Conservation (phyloP, 2,113 vertebrate genomes). For the Pygoscelis adeliae region DNA sequence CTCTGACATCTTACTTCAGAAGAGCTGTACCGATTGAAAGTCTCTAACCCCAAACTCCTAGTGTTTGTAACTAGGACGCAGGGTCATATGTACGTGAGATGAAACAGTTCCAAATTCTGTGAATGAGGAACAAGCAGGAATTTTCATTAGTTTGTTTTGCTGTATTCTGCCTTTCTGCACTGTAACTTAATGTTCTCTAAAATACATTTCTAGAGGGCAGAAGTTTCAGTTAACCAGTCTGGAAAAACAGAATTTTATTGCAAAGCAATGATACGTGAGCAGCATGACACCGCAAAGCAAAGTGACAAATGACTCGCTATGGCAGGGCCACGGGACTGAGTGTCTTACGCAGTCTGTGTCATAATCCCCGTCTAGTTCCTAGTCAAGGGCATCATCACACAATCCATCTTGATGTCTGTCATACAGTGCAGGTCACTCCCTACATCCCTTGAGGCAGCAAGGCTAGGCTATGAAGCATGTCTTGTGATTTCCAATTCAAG, state of each 20-base stretch:
- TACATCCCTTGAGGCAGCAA: not conserved
- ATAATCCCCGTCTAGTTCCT: not conserved
- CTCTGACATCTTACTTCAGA: not conserved
- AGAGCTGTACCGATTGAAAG: not conserved
- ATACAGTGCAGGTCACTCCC: not conserved
- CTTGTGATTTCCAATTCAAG: not conserved
- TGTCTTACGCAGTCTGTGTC: not conserved
- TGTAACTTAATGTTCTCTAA: not conserved
- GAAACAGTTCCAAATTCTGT: not conserved
- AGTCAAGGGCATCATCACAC: not conserved
- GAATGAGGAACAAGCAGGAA: not conserved
- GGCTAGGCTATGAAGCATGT: not conserved
- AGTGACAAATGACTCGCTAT: not conserved
- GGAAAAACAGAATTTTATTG: not conserved
- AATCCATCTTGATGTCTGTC: not conserved
- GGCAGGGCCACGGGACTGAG: not conserved
- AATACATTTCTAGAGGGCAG: not conserved
- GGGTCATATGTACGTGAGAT: not conserved
- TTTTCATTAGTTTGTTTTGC: not conserved
- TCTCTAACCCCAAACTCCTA: not conserved
- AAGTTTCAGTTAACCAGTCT: not conserved
- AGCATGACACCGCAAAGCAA: not conserved
- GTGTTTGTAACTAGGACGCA: not conserved
- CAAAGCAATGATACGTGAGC: fast-evolving
- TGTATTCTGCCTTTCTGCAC: not conserved